Conservation (phyloP, 2,113 vertebrate species). For the Hemiprocne comata region DNA sequence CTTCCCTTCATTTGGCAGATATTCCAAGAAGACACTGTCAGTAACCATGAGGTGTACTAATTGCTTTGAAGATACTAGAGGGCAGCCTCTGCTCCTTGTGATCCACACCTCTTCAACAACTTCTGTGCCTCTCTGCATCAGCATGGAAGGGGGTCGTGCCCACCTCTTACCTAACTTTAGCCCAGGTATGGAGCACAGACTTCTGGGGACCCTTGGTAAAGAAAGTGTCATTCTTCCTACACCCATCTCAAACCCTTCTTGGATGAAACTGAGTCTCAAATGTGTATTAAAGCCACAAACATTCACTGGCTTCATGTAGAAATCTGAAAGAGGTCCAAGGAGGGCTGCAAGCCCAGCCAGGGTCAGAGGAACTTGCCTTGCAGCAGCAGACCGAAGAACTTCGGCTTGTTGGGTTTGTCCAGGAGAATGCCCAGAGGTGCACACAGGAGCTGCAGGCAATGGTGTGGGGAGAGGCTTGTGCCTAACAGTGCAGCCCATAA, state of each 20-base stretch:
- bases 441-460: accelerated
- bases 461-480: not conserved
- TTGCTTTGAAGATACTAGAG: not conserved
- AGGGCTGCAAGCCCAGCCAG: not conserved
- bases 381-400: not conserved
- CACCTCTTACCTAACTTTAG: not conserved
- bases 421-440: not conserved
- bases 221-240: not conserved
- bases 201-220: not conserved
- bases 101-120: not conserved
- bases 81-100: not conserved
- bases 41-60: not conserved
- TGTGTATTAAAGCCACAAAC: not conserved
- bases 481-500: accelerated
- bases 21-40: not conserved
- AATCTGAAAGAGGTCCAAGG: not conserved
- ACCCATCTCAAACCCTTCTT: not conserved
- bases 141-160: not conserved
- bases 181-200: not conserved
- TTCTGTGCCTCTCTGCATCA: not conserved
- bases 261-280: not conserved
- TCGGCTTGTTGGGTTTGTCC: not conserved
- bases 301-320: not conserved
- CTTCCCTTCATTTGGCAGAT: not conserved
- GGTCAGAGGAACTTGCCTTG: not conserved